These are phyloP conservation scores for Cardiocondyla obscurior DNA, from an alignment of 1,140 invertebrate species.

Conservation along the genomic window DNA sequence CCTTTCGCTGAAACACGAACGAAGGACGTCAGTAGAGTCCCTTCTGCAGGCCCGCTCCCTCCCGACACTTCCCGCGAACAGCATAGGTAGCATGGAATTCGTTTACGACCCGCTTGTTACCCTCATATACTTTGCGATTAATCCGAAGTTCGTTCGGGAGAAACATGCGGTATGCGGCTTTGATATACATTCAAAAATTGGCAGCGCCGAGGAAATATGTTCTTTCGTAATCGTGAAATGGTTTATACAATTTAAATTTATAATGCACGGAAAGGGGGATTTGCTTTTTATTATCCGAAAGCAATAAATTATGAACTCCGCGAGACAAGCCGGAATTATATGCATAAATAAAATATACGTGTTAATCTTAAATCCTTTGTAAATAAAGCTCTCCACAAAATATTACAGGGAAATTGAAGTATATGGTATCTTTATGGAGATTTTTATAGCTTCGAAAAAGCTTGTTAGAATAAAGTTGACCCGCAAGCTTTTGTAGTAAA, in stretches of 20 bases:
- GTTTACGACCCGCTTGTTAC: conserved; percentile 61
- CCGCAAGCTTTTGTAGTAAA: conserved; percentile 36
- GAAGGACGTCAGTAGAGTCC: conserved; percentile 3
- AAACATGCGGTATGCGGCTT: background rate
- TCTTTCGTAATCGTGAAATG: background rate
- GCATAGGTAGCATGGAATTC: conserved; percentile 55
- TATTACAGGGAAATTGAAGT: background rate
- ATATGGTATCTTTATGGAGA: conserved; percentile 1
- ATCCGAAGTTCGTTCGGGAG: background rate
- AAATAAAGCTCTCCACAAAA: background rate
- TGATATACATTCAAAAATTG: conserved; percentile 3
- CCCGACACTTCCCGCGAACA: background rate
- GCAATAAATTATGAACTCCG: background rate
- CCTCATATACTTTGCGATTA: conserved; percentile 50
- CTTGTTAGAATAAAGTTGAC: conserved; percentile 43
- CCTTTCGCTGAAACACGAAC: conserved; percentile 28
- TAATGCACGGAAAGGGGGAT: background rate
- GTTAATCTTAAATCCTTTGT: background rate
- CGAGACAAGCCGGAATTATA: background rate
- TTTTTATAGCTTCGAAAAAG: conserved; percentile 30
- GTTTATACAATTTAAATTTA: background rate
- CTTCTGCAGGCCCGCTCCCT: background rate
- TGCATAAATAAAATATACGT: background rate
- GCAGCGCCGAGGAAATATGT: background rate
- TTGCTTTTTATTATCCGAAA: background rate